Conservation (phyloP, 2,113 vertebrate species). For the Lagopus muta region DNA sequence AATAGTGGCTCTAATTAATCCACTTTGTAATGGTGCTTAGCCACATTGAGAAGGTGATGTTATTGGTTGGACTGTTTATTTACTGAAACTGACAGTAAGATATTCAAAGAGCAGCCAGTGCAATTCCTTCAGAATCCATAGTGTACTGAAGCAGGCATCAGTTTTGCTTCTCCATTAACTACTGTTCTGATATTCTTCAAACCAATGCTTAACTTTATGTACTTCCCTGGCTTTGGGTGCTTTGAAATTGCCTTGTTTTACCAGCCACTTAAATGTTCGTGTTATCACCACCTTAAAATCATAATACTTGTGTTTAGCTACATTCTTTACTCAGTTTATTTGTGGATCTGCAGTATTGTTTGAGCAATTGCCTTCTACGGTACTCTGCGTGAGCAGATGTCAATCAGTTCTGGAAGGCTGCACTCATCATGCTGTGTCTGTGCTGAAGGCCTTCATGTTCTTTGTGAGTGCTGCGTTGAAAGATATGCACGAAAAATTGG, state of each 20-base stretch:
- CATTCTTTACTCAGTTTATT: background rate
- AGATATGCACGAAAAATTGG: background rate
- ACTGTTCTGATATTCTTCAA: background rate
- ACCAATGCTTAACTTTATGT: fast-evolving
- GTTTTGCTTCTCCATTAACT: background rate
- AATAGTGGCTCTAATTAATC: background rate
- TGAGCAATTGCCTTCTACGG: background rate
- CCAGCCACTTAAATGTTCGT: background rate
- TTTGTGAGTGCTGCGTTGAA: background rate
- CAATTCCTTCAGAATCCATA: background rate
- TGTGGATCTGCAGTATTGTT: background rate
- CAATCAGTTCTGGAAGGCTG: background rate
- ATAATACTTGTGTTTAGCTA: background rate
- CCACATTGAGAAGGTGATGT: background rate
- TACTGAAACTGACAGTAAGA: background rate
- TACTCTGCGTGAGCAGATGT: background rate
- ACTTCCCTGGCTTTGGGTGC: background rate
- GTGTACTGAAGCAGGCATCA: background rate
- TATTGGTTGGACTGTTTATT: background rate
- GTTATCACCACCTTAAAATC: background rate
- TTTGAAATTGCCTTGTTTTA: background rate
- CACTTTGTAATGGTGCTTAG: background rate
- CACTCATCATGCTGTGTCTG: background rate
- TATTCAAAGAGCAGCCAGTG: background rate
- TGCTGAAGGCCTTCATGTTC: background rate